Conservation (phyloP, 2,797 vertebrate genomes). For the Platalea minor region DNA sequence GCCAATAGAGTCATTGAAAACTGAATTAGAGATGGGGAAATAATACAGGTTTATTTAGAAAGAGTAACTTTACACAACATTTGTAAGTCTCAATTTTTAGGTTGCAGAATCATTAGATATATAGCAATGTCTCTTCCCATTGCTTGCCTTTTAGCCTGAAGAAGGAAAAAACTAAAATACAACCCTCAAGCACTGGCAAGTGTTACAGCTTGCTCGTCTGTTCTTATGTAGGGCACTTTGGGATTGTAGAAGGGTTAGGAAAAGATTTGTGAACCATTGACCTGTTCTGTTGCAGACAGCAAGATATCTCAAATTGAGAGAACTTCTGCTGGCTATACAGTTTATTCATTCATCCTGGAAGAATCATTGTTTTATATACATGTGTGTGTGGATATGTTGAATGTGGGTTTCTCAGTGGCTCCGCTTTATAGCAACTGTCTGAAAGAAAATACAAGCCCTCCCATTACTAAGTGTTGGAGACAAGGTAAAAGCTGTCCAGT, state of each 20-base stretch:
- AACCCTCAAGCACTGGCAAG: neutral
- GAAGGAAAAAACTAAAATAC: neutral
- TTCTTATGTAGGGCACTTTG: neutral
- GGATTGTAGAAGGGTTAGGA: neutral
- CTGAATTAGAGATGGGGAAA: neutral
- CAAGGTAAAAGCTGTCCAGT: neutral
- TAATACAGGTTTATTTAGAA: neutral
- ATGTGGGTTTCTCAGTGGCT: neutral
- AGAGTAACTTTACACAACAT: neutral
- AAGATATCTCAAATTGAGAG: neutral
- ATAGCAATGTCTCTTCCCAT: neutral
- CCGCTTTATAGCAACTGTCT: neutral
- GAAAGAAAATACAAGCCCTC: neutral
- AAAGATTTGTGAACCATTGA: neutral
- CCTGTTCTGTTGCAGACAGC: neutral
- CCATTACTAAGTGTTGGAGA: neutral
- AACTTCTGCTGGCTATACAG: neutral
- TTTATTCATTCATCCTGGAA: neutral
- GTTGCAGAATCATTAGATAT: neutral
- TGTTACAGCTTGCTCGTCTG: neutral
- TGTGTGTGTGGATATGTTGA: neutral
- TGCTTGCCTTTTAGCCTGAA: neutral
- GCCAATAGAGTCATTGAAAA: neutral
- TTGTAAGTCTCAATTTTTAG: neutral
- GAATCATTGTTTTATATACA: neutral